Conservation (phyloP, 2,888 invertebrate species). For the Lamellibrachia columna region DNA sequence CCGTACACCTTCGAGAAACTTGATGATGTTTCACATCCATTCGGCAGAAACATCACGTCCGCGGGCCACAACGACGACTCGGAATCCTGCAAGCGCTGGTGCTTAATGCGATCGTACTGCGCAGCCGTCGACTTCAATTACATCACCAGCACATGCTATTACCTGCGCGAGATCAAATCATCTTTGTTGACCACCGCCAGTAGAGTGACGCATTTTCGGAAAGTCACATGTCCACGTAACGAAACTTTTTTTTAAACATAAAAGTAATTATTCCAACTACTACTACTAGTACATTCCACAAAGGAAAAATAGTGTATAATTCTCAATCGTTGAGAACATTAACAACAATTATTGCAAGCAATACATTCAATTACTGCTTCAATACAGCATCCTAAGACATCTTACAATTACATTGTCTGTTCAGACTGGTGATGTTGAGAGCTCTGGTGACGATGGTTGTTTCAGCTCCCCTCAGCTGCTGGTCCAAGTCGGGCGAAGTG, state of each 20-base stretch:
- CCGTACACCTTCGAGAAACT: constrained; percentile 34
- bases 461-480: constrained; percentile 38
- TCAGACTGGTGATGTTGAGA: neutral
- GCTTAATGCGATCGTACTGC: constrained; percentile 35
- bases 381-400: neutral
- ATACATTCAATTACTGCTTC: neutral
- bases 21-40: constrained; percentile 35
- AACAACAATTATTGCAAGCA: neutral
- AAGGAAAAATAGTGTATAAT: neutral
- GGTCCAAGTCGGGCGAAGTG: constrained; percentile 29
- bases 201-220: constrained; percentile 37
- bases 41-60: constrained; percentile 34
- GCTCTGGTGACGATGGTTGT: neutral
- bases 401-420: neutral
- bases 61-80: constrained; percentile 23
- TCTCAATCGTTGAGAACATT: neutral
- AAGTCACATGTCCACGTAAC: constrained; percentile 35
- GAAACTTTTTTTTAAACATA: neutral
- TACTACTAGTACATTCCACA: neutral
- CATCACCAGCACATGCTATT: constrained; percentile 35
- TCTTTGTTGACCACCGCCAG: constrained; percentile 13
- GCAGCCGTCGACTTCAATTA: constrained; percentile 40
- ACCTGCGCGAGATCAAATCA: constrained; percentile 33
- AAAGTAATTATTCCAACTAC: neutral
- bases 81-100: constrained; percentile 41